Conservation (phyloP, 2,888 invertebrate genomes). For the Carterocephalus palaemon region DNA sequence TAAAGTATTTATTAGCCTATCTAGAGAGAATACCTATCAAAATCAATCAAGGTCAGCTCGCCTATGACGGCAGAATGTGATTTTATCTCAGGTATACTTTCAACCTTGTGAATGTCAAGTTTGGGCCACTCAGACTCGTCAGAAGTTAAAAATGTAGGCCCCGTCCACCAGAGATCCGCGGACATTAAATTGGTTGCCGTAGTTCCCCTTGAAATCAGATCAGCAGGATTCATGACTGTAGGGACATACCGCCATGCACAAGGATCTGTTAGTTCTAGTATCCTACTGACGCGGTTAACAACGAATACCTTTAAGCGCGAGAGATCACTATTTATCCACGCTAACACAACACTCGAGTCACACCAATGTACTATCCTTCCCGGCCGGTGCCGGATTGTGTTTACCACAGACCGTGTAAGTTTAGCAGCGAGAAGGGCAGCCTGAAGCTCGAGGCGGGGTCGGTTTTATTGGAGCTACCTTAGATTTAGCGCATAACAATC, state of each 20-base stretch:
- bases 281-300: slow-evolving; percentile 21
- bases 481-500: slow-evolving; percentile 34
- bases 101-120: neutral
- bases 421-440: slow-evolving; percentile 23
- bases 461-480: slow-evolving; percentile 24
- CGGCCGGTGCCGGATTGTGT: slow-evolving; percentile 2
- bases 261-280: no score
- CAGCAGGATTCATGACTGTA: slow-evolving; percentile 18
- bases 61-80: neutral
- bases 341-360: slow-evolving; percentile 26
- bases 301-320: slow-evolving; percentile 26
- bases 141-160: neutral
- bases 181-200: neutral
- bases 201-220: slow-evolving; percentile 11
- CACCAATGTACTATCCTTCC: slow-evolving; percentile 15
- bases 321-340: slow-evolving; percentile 14
- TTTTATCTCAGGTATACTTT: neutral
- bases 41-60: no score
- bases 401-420: slow-evolving; percentile 5
- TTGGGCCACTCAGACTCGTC: neutral
- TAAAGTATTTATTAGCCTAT: neutral
- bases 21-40: neutral
- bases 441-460: slow-evolving; percentile 29
- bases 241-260: slow-evolving; percentile 24
- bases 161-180: slow-evolving; percentile 12